These are phyloP conservation scores for Halictus quadricinctus DNA, from an alignment of 2,888 invertebrate genomes.

Conservation along the genomic window DNA sequence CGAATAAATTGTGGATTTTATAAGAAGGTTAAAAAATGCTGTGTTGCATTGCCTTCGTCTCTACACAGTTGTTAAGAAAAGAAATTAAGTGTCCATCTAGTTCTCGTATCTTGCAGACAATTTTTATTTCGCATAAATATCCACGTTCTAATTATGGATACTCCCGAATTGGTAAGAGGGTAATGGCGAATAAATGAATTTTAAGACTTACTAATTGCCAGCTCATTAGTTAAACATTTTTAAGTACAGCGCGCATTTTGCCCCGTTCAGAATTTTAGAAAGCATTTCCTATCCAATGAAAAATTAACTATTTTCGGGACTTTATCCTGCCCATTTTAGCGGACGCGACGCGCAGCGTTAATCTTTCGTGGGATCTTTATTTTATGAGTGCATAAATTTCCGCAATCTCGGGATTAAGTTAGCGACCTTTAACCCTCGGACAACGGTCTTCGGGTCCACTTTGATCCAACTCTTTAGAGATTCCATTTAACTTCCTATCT, in stretches of 20 bases:
- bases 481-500: background rate
- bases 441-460: background rate
- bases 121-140: too few species aligned
- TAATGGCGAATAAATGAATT: too few species aligned
- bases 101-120: too few species aligned
- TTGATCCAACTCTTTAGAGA: background rate
- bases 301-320: background rate
- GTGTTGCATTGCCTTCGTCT: too few species aligned
- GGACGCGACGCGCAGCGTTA: background rate
- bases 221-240: background rate
- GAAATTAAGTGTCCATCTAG: too few species aligned
- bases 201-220: background rate
- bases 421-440: constrained; percentile 2
- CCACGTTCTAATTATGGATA: too few species aligned
- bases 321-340: background rate
- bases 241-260: background rate
- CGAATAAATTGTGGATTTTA: too few species aligned
- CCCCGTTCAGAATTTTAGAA: background rate
- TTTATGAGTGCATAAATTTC: background rate
- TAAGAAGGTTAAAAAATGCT: too few species aligned
- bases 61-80: too few species aligned
- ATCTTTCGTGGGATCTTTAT: background rate
- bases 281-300: background rate
- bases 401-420: background rate
- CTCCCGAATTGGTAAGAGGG: too few species aligned